Conservation (phyloP, 2,113 vertebrate genomes). For the Aspiorhynchus laticeps region DNA sequence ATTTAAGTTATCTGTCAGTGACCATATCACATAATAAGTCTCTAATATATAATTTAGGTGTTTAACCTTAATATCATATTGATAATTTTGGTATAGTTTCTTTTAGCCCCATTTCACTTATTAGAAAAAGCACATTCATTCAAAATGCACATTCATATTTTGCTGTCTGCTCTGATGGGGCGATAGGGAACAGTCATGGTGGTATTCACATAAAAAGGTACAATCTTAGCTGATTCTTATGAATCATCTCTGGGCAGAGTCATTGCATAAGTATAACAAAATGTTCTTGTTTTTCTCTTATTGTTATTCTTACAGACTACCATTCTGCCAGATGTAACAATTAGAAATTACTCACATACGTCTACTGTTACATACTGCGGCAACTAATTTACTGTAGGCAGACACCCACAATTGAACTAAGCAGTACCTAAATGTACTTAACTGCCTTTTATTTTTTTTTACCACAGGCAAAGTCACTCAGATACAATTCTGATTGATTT, state of each 20-base stretch:
- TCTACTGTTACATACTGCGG: background rate
- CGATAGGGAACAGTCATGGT: background rate
- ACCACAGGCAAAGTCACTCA: slow-evolving; percentile 10
- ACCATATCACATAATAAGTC: slow-evolving; percentile 60
- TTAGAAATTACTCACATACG: slow-evolving; percentile 2
- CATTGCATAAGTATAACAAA: slow-evolving; percentile 16
- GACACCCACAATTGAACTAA: background rate
- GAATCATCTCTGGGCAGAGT: slow-evolving; percentile 20
- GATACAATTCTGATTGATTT: slow-evolving; percentile 34
- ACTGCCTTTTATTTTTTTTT: slow-evolving; percentile 29
- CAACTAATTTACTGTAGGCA: slow-evolving; percentile 14
- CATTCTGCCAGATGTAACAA: slow-evolving; percentile 14
- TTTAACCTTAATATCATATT: background rate
- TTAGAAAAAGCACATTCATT: slow-evolving; percentile 31
- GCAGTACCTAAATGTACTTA: slow-evolving; percentile 19
- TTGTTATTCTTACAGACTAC: slow-evolving; percentile 8
- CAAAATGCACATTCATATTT: slow-evolving; percentile 25
- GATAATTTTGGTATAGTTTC: background rate
- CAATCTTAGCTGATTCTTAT: slow-evolving; percentile 13
- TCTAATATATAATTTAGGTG: slow-evolving; percentile 55
- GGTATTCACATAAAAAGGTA: slow-evolving; percentile 15
- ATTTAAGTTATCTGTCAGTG: slow-evolving; percentile 49
- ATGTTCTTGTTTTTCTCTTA: slow-evolving; percentile 15
- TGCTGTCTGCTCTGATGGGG: slow-evolving; percentile 35
- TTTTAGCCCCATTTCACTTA: slow-evolving; percentile 1